These are phyloP conservation scores for Lasioglossum baleicum DNA, from an alignment of 1,140 invertebrate genomes.

Conservation along the genomic window DNA sequence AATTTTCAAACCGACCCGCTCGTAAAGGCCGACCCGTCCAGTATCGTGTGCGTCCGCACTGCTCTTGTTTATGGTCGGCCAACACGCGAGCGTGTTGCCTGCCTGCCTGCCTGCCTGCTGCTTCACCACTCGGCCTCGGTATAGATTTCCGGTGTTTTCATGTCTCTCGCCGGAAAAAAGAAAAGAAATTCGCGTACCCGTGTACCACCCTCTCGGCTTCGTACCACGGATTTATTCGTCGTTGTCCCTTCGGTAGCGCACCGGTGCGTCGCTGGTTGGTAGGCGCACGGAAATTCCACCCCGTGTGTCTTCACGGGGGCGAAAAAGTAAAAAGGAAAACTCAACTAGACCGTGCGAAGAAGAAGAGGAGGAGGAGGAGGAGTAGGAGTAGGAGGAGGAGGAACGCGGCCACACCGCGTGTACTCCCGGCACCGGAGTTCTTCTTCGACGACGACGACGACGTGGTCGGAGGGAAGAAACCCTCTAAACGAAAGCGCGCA, in stretches of 20 bases:
- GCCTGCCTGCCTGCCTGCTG: too few species aligned
- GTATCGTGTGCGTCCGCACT: not conserved
- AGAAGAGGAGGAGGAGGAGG: too few species aligned
- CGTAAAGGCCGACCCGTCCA: not conserved
- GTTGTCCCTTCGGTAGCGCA: too few species aligned
- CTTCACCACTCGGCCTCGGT: not conserved
- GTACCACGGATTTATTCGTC: not conserved
- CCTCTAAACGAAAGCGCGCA: constrained; percentile 61
- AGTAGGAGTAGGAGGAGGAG: not conserved
- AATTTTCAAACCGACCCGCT: not conserved
- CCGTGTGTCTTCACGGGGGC: not conserved
- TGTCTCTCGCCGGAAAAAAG: not conserved
- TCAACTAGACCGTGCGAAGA: constrained; percentile 37
- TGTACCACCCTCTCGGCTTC: not conserved
- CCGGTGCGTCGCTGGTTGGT: not conserved
- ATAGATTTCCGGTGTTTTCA: not conserved
- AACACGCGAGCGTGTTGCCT: constrained; percentile 1
- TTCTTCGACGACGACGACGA: not conserved
- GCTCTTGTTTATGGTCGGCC: constrained; percentile 9
- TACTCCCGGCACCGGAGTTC: constrained; percentile 24
- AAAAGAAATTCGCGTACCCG: too few species aligned
- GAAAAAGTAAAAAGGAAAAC: not conserved
- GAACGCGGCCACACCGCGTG: constrained; percentile 41
- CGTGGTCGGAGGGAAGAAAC: constrained; percentile 57
- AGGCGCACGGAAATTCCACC: constrained; percentile 22